These are phyloP conservation scores for Hypanus sabinus DNA, from an alignment of 2,113 vertebrate species.

Conservation along the genomic window DNA sequence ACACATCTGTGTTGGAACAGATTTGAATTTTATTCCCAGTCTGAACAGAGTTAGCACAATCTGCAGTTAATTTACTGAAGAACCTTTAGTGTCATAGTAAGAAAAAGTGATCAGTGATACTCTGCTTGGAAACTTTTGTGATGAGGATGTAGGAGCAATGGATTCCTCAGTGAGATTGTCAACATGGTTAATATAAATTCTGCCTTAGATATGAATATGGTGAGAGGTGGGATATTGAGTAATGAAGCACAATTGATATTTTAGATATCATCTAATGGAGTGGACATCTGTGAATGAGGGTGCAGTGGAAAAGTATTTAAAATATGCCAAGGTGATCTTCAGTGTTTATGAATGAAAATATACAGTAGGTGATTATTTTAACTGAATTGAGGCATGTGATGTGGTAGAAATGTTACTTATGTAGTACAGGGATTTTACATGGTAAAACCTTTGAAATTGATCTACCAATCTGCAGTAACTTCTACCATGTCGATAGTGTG, in stretches of 20 bases:
- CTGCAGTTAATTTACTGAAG: not conserved
- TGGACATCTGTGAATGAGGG: not conserved
- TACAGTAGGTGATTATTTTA: not conserved
- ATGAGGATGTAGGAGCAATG: not conserved
- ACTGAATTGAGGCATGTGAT: not conserved
- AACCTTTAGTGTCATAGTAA: not conserved
- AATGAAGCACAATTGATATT: not conserved
- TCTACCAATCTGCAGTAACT: too few species aligned
- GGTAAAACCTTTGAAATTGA: too few species aligned
- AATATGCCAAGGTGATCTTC: not conserved
- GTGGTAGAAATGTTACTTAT: not conserved
- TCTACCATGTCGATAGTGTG: too few species aligned
- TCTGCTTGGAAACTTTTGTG: not conserved
- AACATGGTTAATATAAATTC: not conserved
- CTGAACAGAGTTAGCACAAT: not conserved
- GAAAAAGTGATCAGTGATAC: not conserved
- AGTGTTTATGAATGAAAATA: not conserved
- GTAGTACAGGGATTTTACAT: too few species aligned
- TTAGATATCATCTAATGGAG: not conserved
- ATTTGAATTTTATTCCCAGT: not conserved
- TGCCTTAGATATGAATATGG: not conserved
- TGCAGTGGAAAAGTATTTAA: not conserved
- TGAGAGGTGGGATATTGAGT: not conserved
- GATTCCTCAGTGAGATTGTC: not conserved
- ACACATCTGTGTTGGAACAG: slow-evolving; percentile 1